A percentile compares a stretch with the other conserved stretches of the same genome.
phyloP scores from a whole-genome alignment of 1,140 invertebrate species.

The Thalassaphorura encarpata region DNA sequence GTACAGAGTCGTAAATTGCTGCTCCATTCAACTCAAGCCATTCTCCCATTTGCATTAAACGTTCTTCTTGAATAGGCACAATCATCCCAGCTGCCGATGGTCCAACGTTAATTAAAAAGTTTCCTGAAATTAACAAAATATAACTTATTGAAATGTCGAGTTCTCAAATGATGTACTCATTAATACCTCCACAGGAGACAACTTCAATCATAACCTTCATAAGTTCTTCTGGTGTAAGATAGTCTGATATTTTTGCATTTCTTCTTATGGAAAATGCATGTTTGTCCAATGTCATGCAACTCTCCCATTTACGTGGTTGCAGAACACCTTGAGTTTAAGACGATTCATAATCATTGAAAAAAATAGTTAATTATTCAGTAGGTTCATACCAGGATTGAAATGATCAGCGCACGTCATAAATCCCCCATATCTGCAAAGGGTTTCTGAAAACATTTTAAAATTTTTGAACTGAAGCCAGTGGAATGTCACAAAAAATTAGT shows the following conservation, averaged over 20 bases:
- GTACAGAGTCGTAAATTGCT: constrained; percentile 44
- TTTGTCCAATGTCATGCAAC: constrained; percentile 79
- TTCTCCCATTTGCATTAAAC: constrained; percentile 44
- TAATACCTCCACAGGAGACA: constrained; percentile 72
- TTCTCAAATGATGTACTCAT: no score
- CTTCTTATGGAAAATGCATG: constrained; percentile 77
- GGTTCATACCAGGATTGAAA: constrained; percentile 44
- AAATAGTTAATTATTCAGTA: no score
- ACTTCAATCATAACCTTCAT: constrained; percentile 62
- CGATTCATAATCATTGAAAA: no score
- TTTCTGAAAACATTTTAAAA: no score
- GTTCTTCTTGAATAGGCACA: constrained; percentile 48
- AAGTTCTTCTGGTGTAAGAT: constrained; percentile 58
- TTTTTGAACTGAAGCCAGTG: no score
- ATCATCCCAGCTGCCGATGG: constrained; percentile 47
- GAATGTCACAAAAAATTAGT: no score
- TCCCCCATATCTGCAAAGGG: constrained; percentile 44
- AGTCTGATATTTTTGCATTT: constrained; percentile 58
- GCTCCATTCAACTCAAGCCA: constrained; percentile 50
- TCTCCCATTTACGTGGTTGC: constrained; percentile 77
- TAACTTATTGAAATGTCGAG: no score
- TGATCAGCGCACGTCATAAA: constrained; percentile 44
- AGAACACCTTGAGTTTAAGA: no score
- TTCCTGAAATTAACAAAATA: no score
- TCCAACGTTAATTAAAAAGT: constrained; percentile 48